phyloP scores from a whole-genome alignment of 2,797 vertebrate genomes.

The Naso thynnoides region DNA sequence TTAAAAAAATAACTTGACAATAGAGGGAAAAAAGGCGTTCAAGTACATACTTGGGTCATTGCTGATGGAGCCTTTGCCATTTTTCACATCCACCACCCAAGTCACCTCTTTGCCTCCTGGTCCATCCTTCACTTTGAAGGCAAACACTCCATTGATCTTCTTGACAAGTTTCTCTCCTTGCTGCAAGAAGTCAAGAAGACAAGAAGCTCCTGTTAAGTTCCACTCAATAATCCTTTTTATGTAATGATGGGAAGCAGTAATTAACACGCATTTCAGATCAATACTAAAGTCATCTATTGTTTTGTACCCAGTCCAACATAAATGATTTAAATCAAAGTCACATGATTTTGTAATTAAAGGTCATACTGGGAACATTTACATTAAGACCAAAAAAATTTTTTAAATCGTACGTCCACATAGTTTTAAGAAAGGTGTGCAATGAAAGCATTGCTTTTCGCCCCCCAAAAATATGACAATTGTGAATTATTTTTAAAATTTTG shows the following conservation, averaged over 20 bases:
- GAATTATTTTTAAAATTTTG: too few species aligned
- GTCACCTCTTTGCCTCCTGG: conserved; percentile 91
- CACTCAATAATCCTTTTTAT: not conserved
- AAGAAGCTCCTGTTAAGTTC: not conserved
- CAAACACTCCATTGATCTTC: conserved; percentile 93
- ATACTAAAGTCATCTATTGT: not conserved
- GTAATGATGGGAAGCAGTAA: not conserved
- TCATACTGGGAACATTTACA: too few species aligned
- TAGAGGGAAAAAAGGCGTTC: too few species aligned
- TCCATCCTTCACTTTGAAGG: conserved; percentile 94
- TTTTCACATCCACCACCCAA: conserved; percentile 98
- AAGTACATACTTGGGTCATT: conserved; percentile 87
- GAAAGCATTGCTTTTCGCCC: too few species aligned
- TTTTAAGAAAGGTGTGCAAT: too few species aligned
- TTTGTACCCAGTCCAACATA: not conserved
- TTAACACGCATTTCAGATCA: not conserved
- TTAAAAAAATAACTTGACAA: not conserved
- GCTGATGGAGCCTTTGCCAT: conserved; percentile 91
- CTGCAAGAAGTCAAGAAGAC: conserved; percentile 76
- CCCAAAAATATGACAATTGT: too few species aligned
- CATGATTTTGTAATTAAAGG: not conserved
- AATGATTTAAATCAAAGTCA: not conserved
- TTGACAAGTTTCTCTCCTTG: conserved; percentile 93
- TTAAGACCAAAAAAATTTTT: too few species aligned
- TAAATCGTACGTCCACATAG: too few species aligned